Base-by-base conservation (phyloP, 2,888 invertebrate species). In the Torymus auratus region DNA sequence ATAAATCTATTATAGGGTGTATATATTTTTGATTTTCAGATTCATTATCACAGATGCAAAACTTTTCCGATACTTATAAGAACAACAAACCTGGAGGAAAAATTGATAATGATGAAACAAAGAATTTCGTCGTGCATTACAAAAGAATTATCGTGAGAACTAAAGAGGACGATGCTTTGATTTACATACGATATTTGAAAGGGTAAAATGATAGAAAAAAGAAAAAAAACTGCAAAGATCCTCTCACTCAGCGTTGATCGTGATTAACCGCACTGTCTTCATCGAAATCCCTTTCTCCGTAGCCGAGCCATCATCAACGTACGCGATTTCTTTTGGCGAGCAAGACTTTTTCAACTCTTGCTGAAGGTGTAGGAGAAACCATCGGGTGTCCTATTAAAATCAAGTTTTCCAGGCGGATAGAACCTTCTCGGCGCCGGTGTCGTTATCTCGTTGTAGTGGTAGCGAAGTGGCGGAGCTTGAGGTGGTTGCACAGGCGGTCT, bases 311-410 rank as follows among this genome's bases (percentile, higher is more conserved):
- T 28, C 28, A 0, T 28, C 28, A 28, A 28, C 28, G 28, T 28
- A 28, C 28, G 28, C 28, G 28, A 28, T 28, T 28, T 52, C 17
- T 52, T 52, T 15, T 17, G 12, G 5, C 11, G n/a, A 20, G 15
- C n/a, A 12, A 10, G 15, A 15, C 50, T 15, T n/a, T 12, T 52
- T 89, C 90, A 92, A 84, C 92, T 92, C 90, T 94, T 95, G 92
- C 95, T 95, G 93, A 96, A 96, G 85, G 94, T 95, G 92, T 96
- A 97, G 87, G 96, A 95, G 92, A 94, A 97, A 88, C 97, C 97
- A 88, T 97, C 97, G 60, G 96, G 96, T 81, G 96, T 96, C 89
- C 97, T 93, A 92, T 96, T 96, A 85, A 97, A 93, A 86, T 95
- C 95, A 87, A 97, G 93, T 91, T 96, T 96, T 85, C 97, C 97